Evolutionary conservation across 2,113 vertebrate species (phyloP), one percentile per base, ranked within the genome.

Genomic region (Takifugu bimaculatus): DNA sequence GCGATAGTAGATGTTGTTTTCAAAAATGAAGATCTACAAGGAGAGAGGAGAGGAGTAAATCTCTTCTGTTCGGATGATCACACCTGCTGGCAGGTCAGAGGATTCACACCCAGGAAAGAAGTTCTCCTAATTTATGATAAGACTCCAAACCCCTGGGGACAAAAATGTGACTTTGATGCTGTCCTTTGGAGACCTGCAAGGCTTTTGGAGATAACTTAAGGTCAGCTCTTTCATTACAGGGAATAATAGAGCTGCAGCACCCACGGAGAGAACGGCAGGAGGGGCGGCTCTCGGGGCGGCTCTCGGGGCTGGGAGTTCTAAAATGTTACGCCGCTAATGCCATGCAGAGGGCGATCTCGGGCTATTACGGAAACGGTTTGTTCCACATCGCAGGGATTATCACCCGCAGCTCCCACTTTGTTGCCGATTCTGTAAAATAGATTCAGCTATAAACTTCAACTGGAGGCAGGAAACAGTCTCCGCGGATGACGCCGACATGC

Each of bases 1-100:
- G 15, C 95, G 93, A 84, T 98, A 99, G 91, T 98, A 99, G 90
- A 99, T 97, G 85, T 99, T 98, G 89, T 98, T 99, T 88, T 99
- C 96, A 79, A 98, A 99, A 85, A 99, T 94, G 82, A 96, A 99
- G 75, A 99, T 95, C 96, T 98, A 51, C 27, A 6, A 48, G n/a
- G 6, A n/a, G 13, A 48, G 4, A n/a, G 13, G 5, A 48, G 45
- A 48, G 45, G 35, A 39, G 35, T 39, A 14, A 2, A 45, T 15
- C 14, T 56, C 28, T 26, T 47, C 35, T 66, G n/a, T 29, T 4
- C 29, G 5, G 29, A 32, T 32, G 5, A 4, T 4, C 29, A 4
- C 4, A 4, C 29, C 5, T 4, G 29, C 29, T 32, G 4, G 29
- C 29, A 4, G 29, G 29, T 32, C 29, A 32, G 3, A 32, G 29